These are phyloP conservation scores for Dinomys branickii DNA, from an alignment of 2,113 vertebrate species.

Conservation along the genomic window DNA sequence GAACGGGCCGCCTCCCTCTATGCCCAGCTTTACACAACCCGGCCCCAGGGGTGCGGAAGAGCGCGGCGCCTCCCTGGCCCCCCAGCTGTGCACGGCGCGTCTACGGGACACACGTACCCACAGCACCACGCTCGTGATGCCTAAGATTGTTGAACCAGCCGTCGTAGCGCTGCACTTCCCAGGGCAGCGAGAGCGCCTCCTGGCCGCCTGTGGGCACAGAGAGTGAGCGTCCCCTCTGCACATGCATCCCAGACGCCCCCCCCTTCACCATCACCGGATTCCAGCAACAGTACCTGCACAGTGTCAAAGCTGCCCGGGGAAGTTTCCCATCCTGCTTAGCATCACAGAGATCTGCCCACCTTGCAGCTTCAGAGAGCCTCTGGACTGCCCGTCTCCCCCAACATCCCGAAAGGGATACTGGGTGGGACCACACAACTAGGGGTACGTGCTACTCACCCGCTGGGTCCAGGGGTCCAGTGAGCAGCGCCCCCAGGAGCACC, in stretches of 20 bases:
- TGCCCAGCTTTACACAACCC: background rate
- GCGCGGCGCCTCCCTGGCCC: background rate
- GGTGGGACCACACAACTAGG: background rate
- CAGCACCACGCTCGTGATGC: constrained; percentile 87
- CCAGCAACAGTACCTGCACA: background rate
- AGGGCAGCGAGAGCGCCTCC: constrained; percentile 77
- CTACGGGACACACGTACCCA: constrained; percentile 84
- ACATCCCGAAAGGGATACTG: background rate
- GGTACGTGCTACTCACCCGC: constrained; percentile 69
- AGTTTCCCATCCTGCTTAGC: background rate
- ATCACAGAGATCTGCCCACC: fast-evolving
- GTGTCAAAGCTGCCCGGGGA: background rate
- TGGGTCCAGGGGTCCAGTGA: constrained; percentile 28
- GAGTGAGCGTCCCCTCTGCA: background rate
- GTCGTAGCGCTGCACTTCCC: constrained; percentile 96
- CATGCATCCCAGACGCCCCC: background rate
- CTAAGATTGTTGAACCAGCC: constrained; percentile 98
- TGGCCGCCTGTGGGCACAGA: constrained; percentile 83
- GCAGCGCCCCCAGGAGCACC: constrained; percentile 65
- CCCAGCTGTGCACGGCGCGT: fast-evolving
- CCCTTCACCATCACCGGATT: background rate
- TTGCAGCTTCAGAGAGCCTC: background rate
- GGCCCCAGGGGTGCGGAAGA: background rate
- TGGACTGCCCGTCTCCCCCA: background rate
- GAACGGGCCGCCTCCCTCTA: too few species aligned